Conservation (phyloP, 2,797 vertebrate genomes). For the Gymnoscopelus microlampas region DNA sequence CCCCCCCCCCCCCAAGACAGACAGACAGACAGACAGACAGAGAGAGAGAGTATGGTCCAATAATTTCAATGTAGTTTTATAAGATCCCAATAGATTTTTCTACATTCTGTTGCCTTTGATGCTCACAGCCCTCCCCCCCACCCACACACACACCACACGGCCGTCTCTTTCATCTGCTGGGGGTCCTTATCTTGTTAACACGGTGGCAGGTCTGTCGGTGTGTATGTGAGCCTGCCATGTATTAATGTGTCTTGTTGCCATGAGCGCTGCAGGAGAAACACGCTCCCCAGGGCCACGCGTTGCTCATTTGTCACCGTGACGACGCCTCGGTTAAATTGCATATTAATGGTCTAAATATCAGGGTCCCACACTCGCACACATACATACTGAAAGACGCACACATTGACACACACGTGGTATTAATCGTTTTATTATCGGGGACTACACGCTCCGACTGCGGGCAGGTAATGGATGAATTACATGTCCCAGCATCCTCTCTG, state of each 20-base stretch:
- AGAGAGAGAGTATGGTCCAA: not conserved
- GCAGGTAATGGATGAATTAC: constrained; percentile 28
- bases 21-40: constrained; percentile 5
- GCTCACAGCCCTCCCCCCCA: not conserved
- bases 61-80: no score
- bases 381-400: not conserved
- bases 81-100: no score
- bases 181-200: constrained; percentile 59
- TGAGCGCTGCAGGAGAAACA: constrained; percentile 39
- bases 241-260: constrained; percentile 59
- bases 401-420: constrained; percentile 9
- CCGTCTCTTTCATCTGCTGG: constrained; percentile 19
- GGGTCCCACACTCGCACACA: constrained; percentile 11
- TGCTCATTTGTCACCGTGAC: constrained; percentile 53
- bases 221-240: constrained; percentile 48
- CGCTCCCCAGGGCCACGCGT: constrained; percentile 37
- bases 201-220: constrained; percentile 43
- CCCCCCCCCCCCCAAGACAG: not conserved
- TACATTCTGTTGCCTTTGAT: not conserved
- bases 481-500: constrained; percentile 15
- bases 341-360: constrained; percentile 63
- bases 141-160: constrained; percentile 6
- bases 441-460: constrained; percentile 4
- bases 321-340: constrained; percentile 53
- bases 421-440: constrained; percentile 29